Percentiles rank a stretch among this genome's conserved stretches.
phyloP scores from a whole-genome alignment of 2,113 vertebrate species.

The Centropristis striata region DNA sequence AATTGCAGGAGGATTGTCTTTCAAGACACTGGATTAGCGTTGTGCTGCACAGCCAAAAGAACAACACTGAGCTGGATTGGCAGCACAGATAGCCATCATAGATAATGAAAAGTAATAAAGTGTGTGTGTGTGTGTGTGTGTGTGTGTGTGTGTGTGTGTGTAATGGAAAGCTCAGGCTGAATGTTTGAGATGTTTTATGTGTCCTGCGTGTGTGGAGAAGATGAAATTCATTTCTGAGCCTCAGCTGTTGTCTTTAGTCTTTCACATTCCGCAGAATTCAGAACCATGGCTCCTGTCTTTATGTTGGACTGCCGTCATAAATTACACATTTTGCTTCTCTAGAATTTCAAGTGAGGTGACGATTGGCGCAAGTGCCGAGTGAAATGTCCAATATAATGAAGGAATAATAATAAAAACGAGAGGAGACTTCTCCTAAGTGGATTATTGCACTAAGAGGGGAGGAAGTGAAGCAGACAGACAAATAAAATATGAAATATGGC shows the following conservation, averaged over 20 bases:
- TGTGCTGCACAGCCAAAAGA: slow-evolving; percentile 53
- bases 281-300: slow-evolving; percentile 26
- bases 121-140: slow-evolving; percentile 6
- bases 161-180: slow-evolving; percentile 41
- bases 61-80: slow-evolving; percentile 61
- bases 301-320: slow-evolving; percentile 25
- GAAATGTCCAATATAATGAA: slow-evolving; percentile 38
- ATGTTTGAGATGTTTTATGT: slow-evolving; percentile 40
- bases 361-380: slow-evolving; percentile 4
- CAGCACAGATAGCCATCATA: slow-evolving; percentile 50
- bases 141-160: slow-evolving; percentile 22
- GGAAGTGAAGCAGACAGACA: slow-evolving; percentile 34
- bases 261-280: slow-evolving; percentile 30
- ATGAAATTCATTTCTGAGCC: slow-evolving; percentile 43
- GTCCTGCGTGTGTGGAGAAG: slow-evolving; percentile 29
- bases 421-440: slow-evolving; percentile 13
- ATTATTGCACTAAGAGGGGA: slow-evolving; percentile 19
- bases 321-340: slow-evolving; percentile 37
- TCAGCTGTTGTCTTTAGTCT: slow-evolving; percentile 48
- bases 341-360: slow-evolving; percentile 23
- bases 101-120: slow-evolving; percentile 68
- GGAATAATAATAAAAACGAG: slow-evolving; percentile 23
- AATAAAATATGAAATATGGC: slow-evolving; percentile 40
- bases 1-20: slow-evolving; percentile 51
- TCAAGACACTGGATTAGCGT: slow-evolving; percentile 48